These are phyloP conservation scores for Heliocidaris tuberculata DNA, from an alignment of 35 echinoderm and acorn worm species.

Conservation along the genomic window DNA sequence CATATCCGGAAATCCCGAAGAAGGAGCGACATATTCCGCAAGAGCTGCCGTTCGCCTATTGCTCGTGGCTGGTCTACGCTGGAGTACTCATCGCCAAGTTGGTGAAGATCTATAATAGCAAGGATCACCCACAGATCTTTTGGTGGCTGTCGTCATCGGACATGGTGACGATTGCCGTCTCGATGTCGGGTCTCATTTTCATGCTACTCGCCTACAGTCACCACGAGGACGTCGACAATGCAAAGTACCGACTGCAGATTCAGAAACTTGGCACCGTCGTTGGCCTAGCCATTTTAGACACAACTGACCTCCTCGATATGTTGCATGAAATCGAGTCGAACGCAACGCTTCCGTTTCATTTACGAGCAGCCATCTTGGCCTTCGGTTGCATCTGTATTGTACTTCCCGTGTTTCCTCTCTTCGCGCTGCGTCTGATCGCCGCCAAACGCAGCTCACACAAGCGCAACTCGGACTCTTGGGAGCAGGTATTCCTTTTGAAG, in stretches of 20 bases:
- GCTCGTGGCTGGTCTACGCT: conserved; percentile 81
- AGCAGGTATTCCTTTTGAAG: conserved; percentile 66
- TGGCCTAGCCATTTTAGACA: conserved; percentile 78
- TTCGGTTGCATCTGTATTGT: conserved; percentile 83
- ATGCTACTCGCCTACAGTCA: conserved; percentile 78
- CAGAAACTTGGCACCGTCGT: conserved; percentile 68
- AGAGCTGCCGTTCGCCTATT: conserved; percentile 76
- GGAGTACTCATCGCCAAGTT: conserved; percentile 75
- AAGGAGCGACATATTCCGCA: conserved; percentile 52
- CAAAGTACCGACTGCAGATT: conserved; percentile 69
- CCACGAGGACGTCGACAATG: conserved; percentile 71
- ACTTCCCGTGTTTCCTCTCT: conserved; percentile 72
- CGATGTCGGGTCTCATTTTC: conserved; percentile 68
- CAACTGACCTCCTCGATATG: conserved; percentile 75
- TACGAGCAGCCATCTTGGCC: conserved; percentile 59
- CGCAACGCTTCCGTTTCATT: conserved; percentile 26
- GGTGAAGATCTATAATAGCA: conserved; percentile 62
- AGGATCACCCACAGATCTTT: conserved; percentile 45
- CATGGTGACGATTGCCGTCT: conserved; percentile 80
- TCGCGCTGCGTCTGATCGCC: conserved; percentile 65
- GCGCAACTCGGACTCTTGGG: conserved; percentile 49
- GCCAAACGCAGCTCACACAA: conserved; percentile 41
- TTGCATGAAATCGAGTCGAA: conserved; percentile 39
- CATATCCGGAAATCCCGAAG: conserved; percentile 54
- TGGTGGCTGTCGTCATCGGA: conserved; percentile 60